A percentile compares a stretch with the other conserved stretches of the same genome.
These are phyloP conservation scores for Taxidea taxus DNA, from an alignment of 2,113 vertebrate species.

Conservation along the genomic window DNA sequence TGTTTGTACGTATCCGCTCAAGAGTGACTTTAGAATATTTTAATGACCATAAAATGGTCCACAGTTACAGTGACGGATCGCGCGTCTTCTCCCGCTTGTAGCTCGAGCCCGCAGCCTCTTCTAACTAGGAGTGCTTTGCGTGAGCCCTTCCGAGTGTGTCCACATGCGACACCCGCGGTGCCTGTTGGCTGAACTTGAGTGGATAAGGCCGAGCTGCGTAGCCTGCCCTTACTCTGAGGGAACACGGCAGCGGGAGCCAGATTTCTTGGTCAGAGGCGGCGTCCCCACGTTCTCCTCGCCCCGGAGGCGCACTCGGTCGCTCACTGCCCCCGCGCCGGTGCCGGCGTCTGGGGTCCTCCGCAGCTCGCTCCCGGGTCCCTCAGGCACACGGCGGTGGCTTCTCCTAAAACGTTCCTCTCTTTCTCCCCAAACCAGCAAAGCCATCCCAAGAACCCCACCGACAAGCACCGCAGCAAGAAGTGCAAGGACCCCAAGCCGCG, in stretches of 20 bases:
- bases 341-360: not conserved
- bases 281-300: not conserved
- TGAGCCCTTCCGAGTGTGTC: not conserved
- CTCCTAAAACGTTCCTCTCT: constrained; percentile 37
- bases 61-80: not conserved
- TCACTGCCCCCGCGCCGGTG: not conserved
- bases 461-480: constrained; percentile 97
- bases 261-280: not conserved
- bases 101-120: not conserved
- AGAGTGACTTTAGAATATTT: not conserved
- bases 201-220: not conserved
- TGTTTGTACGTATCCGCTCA: not conserved
- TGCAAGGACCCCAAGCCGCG: constrained; percentile 93
- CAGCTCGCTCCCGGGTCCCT: not conserved
- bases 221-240: not conserved
- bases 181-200: not conserved
- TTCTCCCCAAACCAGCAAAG: constrained; percentile 87
- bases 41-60: not conserved
- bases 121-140: not conserved
- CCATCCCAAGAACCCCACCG: constrained; percentile 91
- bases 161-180: not conserved
- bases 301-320: not conserved
- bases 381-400: no score
- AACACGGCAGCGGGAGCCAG: not conserved
- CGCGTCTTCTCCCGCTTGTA: not conserved